Evolutionary conservation across 2,888 invertebrate species (phyloP), one percentile per base, ranked within the genome.

Genomic region (Ichneumon xanthorius): DNA sequence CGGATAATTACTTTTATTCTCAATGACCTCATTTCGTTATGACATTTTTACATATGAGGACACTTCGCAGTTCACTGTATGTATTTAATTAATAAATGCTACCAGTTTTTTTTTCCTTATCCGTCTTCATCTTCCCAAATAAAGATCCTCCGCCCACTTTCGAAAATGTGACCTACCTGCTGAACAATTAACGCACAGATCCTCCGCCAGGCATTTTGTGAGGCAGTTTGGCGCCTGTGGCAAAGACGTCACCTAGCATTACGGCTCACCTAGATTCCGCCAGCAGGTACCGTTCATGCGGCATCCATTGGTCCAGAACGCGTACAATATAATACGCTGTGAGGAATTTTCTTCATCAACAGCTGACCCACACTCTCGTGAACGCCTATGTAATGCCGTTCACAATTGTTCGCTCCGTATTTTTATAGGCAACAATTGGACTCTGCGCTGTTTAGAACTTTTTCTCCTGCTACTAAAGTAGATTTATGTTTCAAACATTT

Each of bases 261-360:
- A 77, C 73, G 63, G 68, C 78, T 85, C 78, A 81, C 85, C 85
- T 85, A 85, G 48, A 85, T 85, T 85, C 75, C 78, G 50, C 63
- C 40, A 81, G 75, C 81, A 61, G 53, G 85, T 81, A 81, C 85
- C 81, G 81, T 85, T 85, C 70, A 70, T 75, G 55, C 78, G 58
- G 70, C 81, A 40, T 81, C 70, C 68, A 73, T 37, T 55, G 68
- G n/a, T 65, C 37, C 50, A 63, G n/a, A 40, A 48, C 40, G 7
- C 40, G 40, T 40, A 40, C 11, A 40, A 40, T 9, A 30, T 55
- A 37, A 72, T 72, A 16, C 14, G 55, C 71, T 22, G 14, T 6
- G 37, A 37, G 55, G 71, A 40, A 55, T 55, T 72, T 22, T 6
- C 53, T 37, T 72, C 11, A 22, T n/a, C 22, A 72, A 19, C 14